Base-by-base conservation (phyloP, 2,797 vertebrate genomes). In the Crypturellus tataupa region DNA sequence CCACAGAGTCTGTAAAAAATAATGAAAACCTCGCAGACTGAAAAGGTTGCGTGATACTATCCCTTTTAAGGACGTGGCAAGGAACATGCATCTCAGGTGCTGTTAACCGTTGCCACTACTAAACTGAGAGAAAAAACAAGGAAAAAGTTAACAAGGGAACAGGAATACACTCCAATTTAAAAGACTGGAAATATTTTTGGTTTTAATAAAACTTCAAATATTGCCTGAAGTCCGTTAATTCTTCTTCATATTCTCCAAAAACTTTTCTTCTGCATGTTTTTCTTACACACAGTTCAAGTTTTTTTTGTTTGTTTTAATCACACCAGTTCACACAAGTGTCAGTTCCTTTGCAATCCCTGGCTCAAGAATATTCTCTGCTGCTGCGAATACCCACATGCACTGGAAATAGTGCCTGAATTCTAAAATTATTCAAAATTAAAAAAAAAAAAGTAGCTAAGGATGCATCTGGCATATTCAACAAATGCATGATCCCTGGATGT, bases 301-400 rank as follows among this genome's bases (percentile, higher is more conserved):
- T 93, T 91, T 91, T 95, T 94, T 95, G 80, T 93, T 91, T 91
- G 94, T 96, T 84, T 93, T 89, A 33, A 68, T 92, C 89, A 80
- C 58, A 89, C 67, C 62, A 89, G 75, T 95, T 97, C 95, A 96
- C 64, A 91, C 44, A 86, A 95, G 68, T 24, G 58, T 94, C 69
- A 82, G 33, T 94, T 97, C 90, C 91, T 95, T 95, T 93, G 93
- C 89, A 94, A 95, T 80, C 90, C 89, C 75, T 95, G 95, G 71
- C 87, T 96, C 94, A 85, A 89, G 85, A 87, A 77, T 92, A 94
- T 85, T 91, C 56, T 94, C 87, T 96, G 39, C 75, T 96, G 77
- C 89, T 96, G 79, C 71, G 90, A 96, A 90, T 93, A 94, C 95
- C 96, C 91, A 82, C 83, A 78, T 94, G 93, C 69, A 95, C 94